Conservation (phyloP, 2,113 vertebrate genomes). For the Verasper variegatus region DNA sequence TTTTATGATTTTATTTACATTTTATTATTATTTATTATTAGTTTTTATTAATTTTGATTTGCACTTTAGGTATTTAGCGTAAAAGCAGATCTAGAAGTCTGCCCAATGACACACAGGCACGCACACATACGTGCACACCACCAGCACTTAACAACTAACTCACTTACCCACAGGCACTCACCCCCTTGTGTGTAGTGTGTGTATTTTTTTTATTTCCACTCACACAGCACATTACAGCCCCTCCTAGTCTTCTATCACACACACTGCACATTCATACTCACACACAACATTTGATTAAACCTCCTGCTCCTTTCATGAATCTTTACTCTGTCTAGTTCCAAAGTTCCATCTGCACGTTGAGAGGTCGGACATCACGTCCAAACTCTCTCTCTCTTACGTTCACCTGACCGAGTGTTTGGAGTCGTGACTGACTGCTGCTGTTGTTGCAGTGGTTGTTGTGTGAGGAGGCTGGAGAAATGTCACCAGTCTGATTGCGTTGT, state of each 20-base stretch:
- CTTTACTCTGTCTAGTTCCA: slow-evolving; percentile 52
- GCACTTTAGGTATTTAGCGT: background rate
- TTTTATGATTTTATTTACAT: no score
- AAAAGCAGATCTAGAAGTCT: slow-evolving; percentile 27
- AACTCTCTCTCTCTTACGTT: background rate
- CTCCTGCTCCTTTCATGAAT: slow-evolving; percentile 43
- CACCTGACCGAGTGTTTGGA: no score
- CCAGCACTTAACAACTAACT: slow-evolving; percentile 40
- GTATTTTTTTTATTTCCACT: slow-evolving; percentile 48
- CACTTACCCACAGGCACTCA: slow-evolving; percentile 52
- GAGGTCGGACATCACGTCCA: background rate
- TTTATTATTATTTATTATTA: no score
- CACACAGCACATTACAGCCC: slow-evolving; percentile 36
- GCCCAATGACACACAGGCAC: background rate
- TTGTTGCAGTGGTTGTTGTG: background rate
- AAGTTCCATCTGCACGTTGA: slow-evolving; percentile 27
- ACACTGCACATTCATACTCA: slow-evolving; percentile 12
- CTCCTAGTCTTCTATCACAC: background rate
- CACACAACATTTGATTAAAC: slow-evolving; percentile 49
- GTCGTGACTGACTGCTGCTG: slow-evolving; percentile 5
- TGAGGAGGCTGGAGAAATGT: background rate
- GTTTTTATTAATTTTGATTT: background rate
- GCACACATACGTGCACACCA: background rate
- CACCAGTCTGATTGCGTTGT: slow-evolving; percentile 25
- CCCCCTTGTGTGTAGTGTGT: slow-evolving; percentile 21